Evolutionary conservation across 2,888 invertebrate species (phyloP).

Genomic region (Argyresthia albistria): DNA sequence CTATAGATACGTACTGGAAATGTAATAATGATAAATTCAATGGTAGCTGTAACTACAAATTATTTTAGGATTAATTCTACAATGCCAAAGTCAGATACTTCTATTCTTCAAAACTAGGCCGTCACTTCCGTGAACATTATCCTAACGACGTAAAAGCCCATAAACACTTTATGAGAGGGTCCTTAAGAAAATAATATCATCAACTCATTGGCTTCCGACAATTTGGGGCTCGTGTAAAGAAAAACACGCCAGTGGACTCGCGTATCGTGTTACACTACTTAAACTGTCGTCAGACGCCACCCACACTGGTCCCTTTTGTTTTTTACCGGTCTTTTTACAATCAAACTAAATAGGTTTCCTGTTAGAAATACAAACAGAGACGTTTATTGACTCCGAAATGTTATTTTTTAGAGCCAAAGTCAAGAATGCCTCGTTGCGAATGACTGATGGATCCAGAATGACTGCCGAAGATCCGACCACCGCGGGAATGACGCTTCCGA

Average conservation of each 20-base stretch:
- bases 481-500: slow-evolving; percentile 40
- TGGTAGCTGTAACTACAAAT: too few relatives aligned
- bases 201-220: slow-evolving; percentile 49
- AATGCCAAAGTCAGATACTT: background rate
- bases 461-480: slow-evolving; percentile 33
- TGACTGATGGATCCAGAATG: slow-evolving; percentile 65
- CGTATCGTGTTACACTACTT: slow-evolving; percentile 61
- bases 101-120: slow-evolving; percentile 13
- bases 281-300: slow-evolving; percentile 69
- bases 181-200: slow-evolving; percentile 44
- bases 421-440: slow-evolving; percentile 47
- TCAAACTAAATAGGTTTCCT: slow-evolving; percentile 62
- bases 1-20: background rate
- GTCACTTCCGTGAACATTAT: slow-evolving; percentile 26
- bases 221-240: slow-evolving; percentile 40
- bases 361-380: slow-evolving; percentile 67
- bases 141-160: slow-evolving; percentile 14
- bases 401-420: slow-evolving; percentile 12
- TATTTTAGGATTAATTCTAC: background rate
- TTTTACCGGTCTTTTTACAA: slow-evolving; percentile 38
- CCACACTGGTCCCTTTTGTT: slow-evolving; percentile 44
- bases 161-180: slow-evolving; percentile 22
- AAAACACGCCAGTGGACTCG: slow-evolving; percentile 58
- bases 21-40: background rate
- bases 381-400: slow-evolving; percentile 62